Base-by-base conservation (phyloP, 1,140 invertebrate genomes). In the Vollenhovia emeryi region DNA sequence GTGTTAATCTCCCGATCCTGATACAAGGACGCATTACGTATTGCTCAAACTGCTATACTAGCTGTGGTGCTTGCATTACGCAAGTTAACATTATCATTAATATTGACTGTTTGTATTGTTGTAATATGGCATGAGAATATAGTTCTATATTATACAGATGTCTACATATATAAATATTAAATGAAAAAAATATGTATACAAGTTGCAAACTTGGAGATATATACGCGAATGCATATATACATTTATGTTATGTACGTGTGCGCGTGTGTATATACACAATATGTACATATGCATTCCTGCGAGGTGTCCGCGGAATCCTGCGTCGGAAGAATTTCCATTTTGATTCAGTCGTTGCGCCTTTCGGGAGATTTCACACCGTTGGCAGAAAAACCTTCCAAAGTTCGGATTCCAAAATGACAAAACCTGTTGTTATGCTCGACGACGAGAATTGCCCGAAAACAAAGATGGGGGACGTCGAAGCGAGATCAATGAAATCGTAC, bases 51-150 rank as follows among this genome's bases (percentile, higher is more conserved):
- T 52, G 80, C 64, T 84, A 40, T 78, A 84, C 84, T 86, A 79
- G 80, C 76, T 85, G 66, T 80, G 71, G 82, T 68, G 64, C 73
- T 84, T 84, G 71, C 80, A 84, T 15, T 64, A 62, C 69, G 55
- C 60, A 62, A 79, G 83, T 73, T 55, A 71, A 89, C 62, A 78
- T 79, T 68, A 52, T 85, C 48, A 80, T 52, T 43, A 85, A 82
- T 86, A 90, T 85, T 88, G 87, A 91, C 89, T 92, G 86, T 93
- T 92, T 91, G 86, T 92, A 92, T 92, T 87, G 87, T 92, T 92
- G 86, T 91, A 91, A 93, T 89, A 90, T 82, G 86, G 80, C 71
- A 89, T 68, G 83, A 89, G 68, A 86, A 62, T 62, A 62, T 92
- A 91, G 87, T 57, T 88, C 79, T 87, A 36, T 88, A 76, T 50